Conservation (phyloP, 1,140 invertebrate genomes). For the Musca domestica region DNA sequence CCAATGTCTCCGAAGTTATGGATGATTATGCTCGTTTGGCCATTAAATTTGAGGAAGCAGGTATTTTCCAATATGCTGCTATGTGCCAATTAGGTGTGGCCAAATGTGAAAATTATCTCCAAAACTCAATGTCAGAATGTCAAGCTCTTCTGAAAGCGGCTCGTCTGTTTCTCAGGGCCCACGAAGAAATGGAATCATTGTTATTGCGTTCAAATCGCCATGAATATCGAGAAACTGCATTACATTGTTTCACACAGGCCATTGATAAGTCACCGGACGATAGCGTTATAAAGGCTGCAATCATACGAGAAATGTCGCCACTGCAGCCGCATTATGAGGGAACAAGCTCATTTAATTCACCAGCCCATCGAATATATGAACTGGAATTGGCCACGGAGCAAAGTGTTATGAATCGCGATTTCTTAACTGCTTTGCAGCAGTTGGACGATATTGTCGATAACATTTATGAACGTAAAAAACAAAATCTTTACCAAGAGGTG, state of each 20-base stretch:
- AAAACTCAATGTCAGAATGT: conserved; percentile 37
- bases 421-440: conserved; percentile 41
- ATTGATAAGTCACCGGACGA: conserved; percentile 40
- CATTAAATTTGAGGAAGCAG: conserved; percentile 44
- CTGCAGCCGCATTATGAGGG: conserved; percentile 37
- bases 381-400: conserved; percentile 40
- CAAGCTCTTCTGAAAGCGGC: conserved; percentile 46
- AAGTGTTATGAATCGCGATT: conserved; percentile 36
- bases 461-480: conserved; percentile 44
- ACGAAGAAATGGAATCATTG: conserved; percentile 34
- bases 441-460: conserved; percentile 51
- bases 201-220: conserved; percentile 33
- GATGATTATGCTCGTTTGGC: conserved; percentile 47
- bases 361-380: conserved; percentile 46
- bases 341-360: conserved; percentile 48
- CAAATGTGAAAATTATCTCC: conserved; percentile 45
- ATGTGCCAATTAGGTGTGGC: conserved; percentile 50
- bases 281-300: conserved; percentile 46
- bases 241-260: conserved; percentile 44
- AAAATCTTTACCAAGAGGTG: conserved; percentile 39
- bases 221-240: conserved; percentile 42
- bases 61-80: conserved; percentile 48
- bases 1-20: conserved; percentile 44
- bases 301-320: conserved; percentile 42
- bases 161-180: conserved; percentile 36